Conservation (phyloP, 1,140 invertebrate species). For the Parapsyche elsis region DNA sequence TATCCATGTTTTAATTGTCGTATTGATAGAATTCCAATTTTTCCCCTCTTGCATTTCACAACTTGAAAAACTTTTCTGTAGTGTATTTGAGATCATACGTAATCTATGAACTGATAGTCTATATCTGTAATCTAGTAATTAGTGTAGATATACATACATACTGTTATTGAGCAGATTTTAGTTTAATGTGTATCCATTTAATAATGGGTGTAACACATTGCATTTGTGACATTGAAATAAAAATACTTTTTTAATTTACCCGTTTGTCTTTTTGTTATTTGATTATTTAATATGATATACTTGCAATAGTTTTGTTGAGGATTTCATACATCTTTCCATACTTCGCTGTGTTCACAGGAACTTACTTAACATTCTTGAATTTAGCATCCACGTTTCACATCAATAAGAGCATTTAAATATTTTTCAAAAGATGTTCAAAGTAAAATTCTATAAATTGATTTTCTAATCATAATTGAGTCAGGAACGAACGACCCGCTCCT, state of each 20-base stretch:
- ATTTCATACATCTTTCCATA: no score
- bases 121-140: no score
- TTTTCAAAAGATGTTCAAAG: no score
- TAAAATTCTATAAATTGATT: no score
- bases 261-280: background rate
- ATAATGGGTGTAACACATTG: background rate
- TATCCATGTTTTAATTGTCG: no score
- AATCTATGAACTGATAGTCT: conserved; percentile 32
- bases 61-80: background rate
- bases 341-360: no score
- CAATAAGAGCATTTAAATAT: no score
- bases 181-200: conserved; percentile 19
- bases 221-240: conserved; percentile 14
- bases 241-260: conserved; percentile 21
- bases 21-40: background rate
- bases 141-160: conserved; percentile 5
- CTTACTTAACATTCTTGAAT: no score
- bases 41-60: background rate
- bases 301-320: no score
- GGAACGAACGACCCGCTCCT: no score
- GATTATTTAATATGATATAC: background rate
- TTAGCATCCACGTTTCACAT: no score
- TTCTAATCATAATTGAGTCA: no score
- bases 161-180: background rate
- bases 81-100: conserved; percentile 7